Evolutionary conservation across 2,888 invertebrate genomes (phyloP), one percentile per base, ranked within the genome.

Genomic region (Ichneumoninae sp.): DNA sequence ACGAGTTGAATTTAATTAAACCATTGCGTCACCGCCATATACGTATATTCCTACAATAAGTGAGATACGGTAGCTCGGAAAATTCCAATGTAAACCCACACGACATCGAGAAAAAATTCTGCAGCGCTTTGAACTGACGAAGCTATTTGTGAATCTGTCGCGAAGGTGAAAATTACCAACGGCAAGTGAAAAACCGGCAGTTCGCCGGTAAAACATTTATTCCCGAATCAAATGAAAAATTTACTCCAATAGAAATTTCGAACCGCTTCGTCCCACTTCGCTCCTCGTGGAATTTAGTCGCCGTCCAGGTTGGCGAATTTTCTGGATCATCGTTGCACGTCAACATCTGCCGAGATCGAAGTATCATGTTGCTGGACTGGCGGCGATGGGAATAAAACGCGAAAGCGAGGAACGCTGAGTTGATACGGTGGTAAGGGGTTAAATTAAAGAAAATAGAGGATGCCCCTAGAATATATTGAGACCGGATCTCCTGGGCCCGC

Each of bases 1-100:
- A 70, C 86, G 81, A 81, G 84, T 74, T 81, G 83, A 84, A 87
- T 87, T 83, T 88, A 89, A 89, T 88, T 89, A 88, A 89, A 88
- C 85, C 85, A 82, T 86, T 82, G 70, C 65, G 57, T 74, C 70
- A 65, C 63, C 40, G 66, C 69, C 82, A 5, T 44, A 63, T 30
- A 36, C 60, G 6, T 10, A 4, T 60, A 73, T 73, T 44, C 26
- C 2, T 16, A 36, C 40, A 54, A 26, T 22, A 26, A 57, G 57
- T 26, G 22, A 26, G 22, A 7, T 57, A 57, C 26, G 57, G 22
- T 26, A 57, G 57, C 26, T 26, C 26, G 57, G 10, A 57, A 57
- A 57, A 26, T 26, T 57, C 26, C 57, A 4, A 26, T 10, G 26
- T 3, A 3, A 57, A 57, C 22, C 13, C 57, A 13, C 16, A 22